Evolutionary conservation across 2,113 vertebrate genomes (phyloP).

Genomic region (Neolamprologus fasciatus): DNA sequence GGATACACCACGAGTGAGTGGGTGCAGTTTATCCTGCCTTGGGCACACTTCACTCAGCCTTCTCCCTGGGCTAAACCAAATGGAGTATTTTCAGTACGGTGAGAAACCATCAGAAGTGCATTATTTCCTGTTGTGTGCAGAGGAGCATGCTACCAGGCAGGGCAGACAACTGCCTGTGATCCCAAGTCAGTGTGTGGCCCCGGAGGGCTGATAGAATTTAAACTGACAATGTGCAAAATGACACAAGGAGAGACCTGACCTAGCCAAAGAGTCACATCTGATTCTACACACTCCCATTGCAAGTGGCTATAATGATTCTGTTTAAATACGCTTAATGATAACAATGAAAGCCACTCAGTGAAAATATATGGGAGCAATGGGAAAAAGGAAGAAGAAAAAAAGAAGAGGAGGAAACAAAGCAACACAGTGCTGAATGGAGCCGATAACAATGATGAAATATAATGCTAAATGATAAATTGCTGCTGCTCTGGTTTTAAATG

Average conservation of each 20-base stretch:
- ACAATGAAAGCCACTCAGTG: background rate
- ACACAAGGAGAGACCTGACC: background rate
- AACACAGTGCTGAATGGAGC: background rate
- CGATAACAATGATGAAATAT: background rate
- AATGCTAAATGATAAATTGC: background rate
- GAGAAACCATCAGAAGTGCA: background rate
- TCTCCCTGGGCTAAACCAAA: background rate
- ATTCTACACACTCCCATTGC: background rate
- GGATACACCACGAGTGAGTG: background rate
- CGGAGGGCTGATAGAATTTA: background rate
- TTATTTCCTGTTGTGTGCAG: background rate
- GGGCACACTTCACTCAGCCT: background rate
- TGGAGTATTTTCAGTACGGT: background rate
- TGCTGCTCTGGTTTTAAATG: background rate
- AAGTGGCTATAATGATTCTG: background rate
- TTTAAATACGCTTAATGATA: background rate
- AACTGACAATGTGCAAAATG: background rate
- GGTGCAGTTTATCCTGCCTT: background rate
- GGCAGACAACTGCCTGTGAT: background rate
- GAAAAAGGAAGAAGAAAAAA: background rate
- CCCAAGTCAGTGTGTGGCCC: background rate
- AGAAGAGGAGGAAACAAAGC: background rate
- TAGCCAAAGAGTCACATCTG: background rate
- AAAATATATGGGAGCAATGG: background rate
- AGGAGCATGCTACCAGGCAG: background rate